Conservation (phyloP, 2,888 invertebrate species). For the Camponotus fellah region DNA sequence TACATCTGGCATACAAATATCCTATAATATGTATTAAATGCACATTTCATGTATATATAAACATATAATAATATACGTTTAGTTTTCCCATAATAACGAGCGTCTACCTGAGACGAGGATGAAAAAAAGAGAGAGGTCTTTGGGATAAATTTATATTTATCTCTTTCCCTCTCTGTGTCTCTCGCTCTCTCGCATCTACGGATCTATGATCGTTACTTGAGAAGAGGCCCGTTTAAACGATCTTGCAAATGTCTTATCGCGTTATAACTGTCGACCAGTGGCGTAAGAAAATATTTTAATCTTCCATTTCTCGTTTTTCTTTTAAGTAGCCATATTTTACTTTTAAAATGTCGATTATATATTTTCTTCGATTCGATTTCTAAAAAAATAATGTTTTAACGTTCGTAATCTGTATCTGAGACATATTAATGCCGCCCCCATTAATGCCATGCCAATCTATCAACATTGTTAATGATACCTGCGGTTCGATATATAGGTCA, state of each 20-base stretch:
- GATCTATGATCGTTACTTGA: constrained; percentile 74
- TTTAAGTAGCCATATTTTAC: not conserved
- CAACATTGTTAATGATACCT: constrained; percentile 15
- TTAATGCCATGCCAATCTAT: constrained; percentile 4
- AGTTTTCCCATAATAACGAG: constrained; percentile 16
- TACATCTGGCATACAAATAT: constrained; percentile 6
- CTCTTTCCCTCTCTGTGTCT: not conserved
- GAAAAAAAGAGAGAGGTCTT: not conserved
- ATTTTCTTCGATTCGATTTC: not conserved
- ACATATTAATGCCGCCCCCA: not conserved
- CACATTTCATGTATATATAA: not conserved
- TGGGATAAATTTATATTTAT: constrained; percentile 10
- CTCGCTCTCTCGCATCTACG: constrained; percentile 51
- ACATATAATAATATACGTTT: constrained; percentile 7
- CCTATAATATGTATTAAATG: constrained; percentile 22
- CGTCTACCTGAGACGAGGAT: not conserved
- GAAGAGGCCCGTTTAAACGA: constrained; percentile 78
- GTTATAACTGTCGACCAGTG: constrained; percentile 77
- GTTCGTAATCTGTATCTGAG: not conserved
- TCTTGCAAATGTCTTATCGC: constrained; percentile 79
- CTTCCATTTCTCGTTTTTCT: not conserved
- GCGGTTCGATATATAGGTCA: not conserved
- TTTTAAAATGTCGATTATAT: not conserved
- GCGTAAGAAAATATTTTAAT: constrained; percentile 7
- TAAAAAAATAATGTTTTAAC: not conserved